phyloP scores from a whole-genome alignment of 2,797 vertebrate genomes.

The Coregonus sp. region DNA sequence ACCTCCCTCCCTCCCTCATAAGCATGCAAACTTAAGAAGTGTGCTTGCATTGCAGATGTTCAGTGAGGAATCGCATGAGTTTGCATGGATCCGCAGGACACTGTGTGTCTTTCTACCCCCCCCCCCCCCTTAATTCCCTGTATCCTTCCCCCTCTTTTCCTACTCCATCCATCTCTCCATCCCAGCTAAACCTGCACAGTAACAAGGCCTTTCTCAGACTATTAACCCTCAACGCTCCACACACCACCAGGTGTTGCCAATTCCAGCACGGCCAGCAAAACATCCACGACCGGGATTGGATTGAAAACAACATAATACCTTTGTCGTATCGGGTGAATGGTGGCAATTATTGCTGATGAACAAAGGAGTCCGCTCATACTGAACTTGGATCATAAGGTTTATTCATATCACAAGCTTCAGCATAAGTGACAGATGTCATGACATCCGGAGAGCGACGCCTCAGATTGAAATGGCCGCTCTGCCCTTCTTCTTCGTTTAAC shows the following conservation, averaged over 20 bases:
- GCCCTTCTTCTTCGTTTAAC: too few relatives aligned
- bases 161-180: too few relatives aligned
- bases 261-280: not conserved
- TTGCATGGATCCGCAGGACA: constrained; percentile 76
- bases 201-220: constrained; percentile 32
- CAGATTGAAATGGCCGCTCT: too few relatives aligned
- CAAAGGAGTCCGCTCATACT: too few relatives aligned
- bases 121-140: constrained; percentile 25
- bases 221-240: constrained; percentile 19
- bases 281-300: not conserved
- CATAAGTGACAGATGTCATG: too few relatives aligned
- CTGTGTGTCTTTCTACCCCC: constrained; percentile 1
- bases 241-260: not conserved
- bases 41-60: constrained; percentile 74
- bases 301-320: not conserved
- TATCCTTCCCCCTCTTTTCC: too few relatives aligned
- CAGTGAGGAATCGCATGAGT: constrained; percentile 70
- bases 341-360: too few relatives aligned
- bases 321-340: too few relatives aligned
- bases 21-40: constrained; percentile 71
- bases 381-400: too few relatives aligned
- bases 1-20: constrained; percentile 32
- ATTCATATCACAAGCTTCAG: too few relatives aligned
- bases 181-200: not conserved
- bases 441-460: too few relatives aligned